Evolutionary conservation across 2,888 invertebrate genomes (phyloP), one percentile per base, ranked within the genome.

Genomic region (Baronia brevicornis): DNA sequence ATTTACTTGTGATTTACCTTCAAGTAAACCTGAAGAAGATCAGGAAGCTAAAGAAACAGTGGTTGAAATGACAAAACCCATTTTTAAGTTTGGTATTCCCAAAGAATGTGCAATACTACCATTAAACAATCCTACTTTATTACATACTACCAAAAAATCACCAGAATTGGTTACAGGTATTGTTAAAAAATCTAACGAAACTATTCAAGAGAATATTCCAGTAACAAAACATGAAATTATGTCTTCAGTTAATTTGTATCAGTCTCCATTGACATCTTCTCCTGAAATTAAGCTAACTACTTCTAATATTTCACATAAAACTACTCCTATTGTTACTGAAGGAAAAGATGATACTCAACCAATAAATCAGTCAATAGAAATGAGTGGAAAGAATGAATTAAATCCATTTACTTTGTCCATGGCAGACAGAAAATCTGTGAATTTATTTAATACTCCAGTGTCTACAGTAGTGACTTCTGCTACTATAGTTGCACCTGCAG

Each of bases 21-120:
- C 42, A 3, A 63, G 57, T 28, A 62, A 58, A 36, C 5, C 38
- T 15, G 50, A 44, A 15, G 50, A 45, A 8, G 48, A 51, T 36
- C 10, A 17, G 50, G 54, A 19, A 14, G 18, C 9, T 2, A 29
- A 36, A 44, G 37, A 37, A 19, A 53, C 43, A 21, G 7, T 33
- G 17, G 40, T 24, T n/a, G 54, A 54, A 20, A 34, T 42, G 18
- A 48, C 60, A 3, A 69, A 64, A 51, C 32, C 47, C 5, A 51
- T 48, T 22, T 77, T 71, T 36, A 44, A 50, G 11, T 77, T 78
- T 48, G 72, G 72, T 8, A 52, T 75, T 26, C 63, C 68, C n/a
- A 61, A 61, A 35, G 33, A 44, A 24, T 43, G 26, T n/a, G 2
- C 41, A 7, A 19, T 24, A 3, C 15, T 41, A 25, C 36, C 41